These are phyloP conservation scores for Patella depressa DNA, from an alignment of 2,888 invertebrate genomes.

Conservation along the genomic window DNA sequence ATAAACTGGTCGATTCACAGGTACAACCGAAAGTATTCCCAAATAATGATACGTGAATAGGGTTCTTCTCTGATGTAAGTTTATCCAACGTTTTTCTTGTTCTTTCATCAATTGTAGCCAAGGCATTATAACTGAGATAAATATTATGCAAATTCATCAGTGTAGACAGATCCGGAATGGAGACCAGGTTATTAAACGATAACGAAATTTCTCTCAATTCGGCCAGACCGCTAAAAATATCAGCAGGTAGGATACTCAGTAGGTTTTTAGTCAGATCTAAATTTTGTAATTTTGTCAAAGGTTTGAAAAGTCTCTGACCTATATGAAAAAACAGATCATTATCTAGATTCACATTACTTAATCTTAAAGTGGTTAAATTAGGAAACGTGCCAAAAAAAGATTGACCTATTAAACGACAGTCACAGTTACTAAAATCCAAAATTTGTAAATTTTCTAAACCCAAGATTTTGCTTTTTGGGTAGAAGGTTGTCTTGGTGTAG, in stretches of 20 bases:
- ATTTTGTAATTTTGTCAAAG: background rate
- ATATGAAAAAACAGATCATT: background rate
- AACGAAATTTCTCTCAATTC: background rate
- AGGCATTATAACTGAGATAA: background rate
- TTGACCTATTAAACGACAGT: background rate
- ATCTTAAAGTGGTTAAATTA: background rate
- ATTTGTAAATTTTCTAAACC: conserved; percentile 1
- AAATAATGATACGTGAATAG: background rate
- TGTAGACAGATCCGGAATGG: background rate
- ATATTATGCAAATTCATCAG: background rate
- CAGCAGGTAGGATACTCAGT: background rate
- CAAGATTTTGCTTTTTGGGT: background rate
- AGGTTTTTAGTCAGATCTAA: background rate
- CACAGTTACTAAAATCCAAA: background rate
- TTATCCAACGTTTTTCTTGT: background rate
- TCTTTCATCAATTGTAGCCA: background rate
- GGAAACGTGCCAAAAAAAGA: background rate
- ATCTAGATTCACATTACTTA: background rate
- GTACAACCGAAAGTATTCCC: background rate
- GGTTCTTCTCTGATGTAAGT: background rate
- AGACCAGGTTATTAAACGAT: background rate
- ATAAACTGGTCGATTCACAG: background rate
- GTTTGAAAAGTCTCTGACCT: background rate
- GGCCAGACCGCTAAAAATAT: background rate
- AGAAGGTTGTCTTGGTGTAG: background rate